Conservation (phyloP, 2,797 vertebrate genomes). For the Hippocampus kuda region DNA sequence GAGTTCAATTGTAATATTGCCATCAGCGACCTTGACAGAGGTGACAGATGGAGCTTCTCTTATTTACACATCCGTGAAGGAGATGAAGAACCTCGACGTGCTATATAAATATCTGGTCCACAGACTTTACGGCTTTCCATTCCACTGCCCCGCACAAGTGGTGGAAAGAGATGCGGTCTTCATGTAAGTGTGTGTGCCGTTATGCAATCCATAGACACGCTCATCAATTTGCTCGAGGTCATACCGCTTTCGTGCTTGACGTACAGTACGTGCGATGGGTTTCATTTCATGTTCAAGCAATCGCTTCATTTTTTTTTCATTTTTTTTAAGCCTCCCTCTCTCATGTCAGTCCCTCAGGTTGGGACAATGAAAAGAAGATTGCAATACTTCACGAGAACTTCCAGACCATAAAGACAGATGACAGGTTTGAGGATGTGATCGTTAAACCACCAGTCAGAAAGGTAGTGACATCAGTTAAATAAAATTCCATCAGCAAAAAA, state of each 20-base stretch:
- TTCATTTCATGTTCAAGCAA: background rate
- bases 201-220: background rate
- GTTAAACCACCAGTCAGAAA: conserved; percentile 94
- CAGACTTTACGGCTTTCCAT: conserved; percentile 93
- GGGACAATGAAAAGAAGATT: conserved; percentile 99
- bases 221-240: background rate
- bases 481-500: background rate
- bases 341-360: conserved; percentile 82
- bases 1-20: background rate
- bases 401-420: conserved; percentile 87
- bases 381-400: conserved; percentile 96
- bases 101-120: conserved; percentile 98
- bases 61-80: conserved; percentile 97
- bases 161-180: conserved; percentile 98
- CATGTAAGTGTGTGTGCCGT: conserved; percentile 76
- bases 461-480: conserved; percentile 57
- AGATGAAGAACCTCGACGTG: conserved; percentile 96
- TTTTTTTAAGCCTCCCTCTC: conserved; percentile 10
- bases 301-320: background rate
- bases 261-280: background rate
- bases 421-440: conserved; percentile 91
- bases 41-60: conserved; percentile 87
- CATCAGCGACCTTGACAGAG: conserved; percentile 63
- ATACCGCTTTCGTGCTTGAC: background rate
- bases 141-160: conserved; percentile 84